Conservation (phyloP, 1,140 invertebrate genomes). For the Dinoponera quadriceps region DNA sequence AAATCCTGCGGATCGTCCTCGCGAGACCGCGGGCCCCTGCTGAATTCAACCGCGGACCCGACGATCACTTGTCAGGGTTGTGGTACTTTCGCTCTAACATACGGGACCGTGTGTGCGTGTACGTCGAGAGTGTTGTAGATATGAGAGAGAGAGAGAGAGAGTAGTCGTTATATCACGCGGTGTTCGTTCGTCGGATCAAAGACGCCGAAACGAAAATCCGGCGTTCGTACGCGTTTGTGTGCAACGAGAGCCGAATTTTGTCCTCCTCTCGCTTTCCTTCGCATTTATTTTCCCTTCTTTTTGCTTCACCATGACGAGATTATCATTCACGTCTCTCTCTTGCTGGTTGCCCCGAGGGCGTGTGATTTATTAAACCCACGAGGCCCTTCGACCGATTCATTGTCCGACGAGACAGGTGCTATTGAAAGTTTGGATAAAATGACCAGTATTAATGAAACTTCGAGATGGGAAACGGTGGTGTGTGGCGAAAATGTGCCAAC, state of each 20-base stretch:
- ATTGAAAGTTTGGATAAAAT: slow-evolving; percentile 16
- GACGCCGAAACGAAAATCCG: not conserved
- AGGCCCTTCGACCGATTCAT: too few relatives aligned
- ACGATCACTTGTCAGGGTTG: slow-evolving; percentile 46
- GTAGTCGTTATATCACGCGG: slow-evolving; percentile 24
- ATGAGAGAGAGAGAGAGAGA: too few relatives aligned
- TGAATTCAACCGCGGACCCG: slow-evolving; percentile 58
- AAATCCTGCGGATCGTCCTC: not conserved
- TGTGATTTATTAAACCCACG: slow-evolving; percentile 16
- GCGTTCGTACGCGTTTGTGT: too few relatives aligned
- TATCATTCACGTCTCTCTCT: too few relatives aligned
- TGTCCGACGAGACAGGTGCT: not conserved
- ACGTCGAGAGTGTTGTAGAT: slow-evolving; percentile 61
- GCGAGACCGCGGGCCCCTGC: slow-evolving; percentile 5
- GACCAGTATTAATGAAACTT: slow-evolving; percentile 11
- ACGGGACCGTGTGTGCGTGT: slow-evolving; percentile 56
- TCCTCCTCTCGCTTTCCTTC: too few relatives aligned
- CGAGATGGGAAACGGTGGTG: slow-evolving; percentile 7
- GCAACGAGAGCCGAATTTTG: too few relatives aligned
- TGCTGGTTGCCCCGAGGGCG: too few relatives aligned
- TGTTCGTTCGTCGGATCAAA: not conserved
- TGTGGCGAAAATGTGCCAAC: slow-evolving; percentile 12
- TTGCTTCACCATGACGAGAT: too few relatives aligned
- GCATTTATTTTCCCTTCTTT: too few relatives aligned
- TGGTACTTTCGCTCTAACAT: slow-evolving; percentile 50